These are phyloP conservation scores for Portunus trituberculatus DNA, from an alignment of 1,140 invertebrate genomes.

Conservation along the genomic window DNA sequence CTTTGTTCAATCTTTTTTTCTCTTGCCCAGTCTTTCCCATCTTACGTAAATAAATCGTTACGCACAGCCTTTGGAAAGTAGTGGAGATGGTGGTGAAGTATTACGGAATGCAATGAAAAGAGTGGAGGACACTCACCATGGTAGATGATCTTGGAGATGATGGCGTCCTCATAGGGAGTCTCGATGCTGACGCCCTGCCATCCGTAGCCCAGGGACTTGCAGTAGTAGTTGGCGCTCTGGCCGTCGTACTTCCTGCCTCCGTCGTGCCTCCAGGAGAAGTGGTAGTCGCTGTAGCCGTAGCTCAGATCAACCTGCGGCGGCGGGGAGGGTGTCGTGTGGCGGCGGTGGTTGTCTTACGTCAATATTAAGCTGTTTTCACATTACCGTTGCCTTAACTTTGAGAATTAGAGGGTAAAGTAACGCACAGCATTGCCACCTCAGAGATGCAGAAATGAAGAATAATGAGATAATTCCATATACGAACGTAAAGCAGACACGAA, in stretches of 20 bases:
- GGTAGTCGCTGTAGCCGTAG: conserved; percentile 43
- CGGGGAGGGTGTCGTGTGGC: neutral
- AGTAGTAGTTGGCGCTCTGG: conserved; percentile 37
- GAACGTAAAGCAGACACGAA: too few relatives aligned
- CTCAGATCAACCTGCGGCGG: conserved; percentile 46
- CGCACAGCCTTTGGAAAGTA: neutral
- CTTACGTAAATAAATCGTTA: too few relatives aligned
- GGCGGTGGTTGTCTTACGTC: neutral
- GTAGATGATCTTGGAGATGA: conserved; percentile 41
- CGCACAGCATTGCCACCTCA: too few relatives aligned
- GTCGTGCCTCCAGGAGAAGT: conserved; percentile 65
- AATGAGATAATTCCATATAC: too few relatives aligned
- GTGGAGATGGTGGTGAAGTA: too few relatives aligned
- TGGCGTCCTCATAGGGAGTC: conserved; percentile 27
- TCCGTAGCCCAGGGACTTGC: conserved; percentile 33
- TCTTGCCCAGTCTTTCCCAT: too few relatives aligned
- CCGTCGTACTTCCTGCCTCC: conserved; percentile 54
- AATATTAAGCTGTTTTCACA: too few relatives aligned
- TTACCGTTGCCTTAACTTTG: too few relatives aligned
- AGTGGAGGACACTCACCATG: conserved; percentile 9
- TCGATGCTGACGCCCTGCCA: conserved; percentile 67
- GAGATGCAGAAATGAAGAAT: too few relatives aligned
- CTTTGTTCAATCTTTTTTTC: too few relatives aligned
- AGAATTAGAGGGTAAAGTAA: too few relatives aligned
- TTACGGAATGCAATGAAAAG: neutral